Evolutionary conservation across 2,797 vertebrate genomes (phyloP).

Genomic region (Garrulus glandarius): DNA sequence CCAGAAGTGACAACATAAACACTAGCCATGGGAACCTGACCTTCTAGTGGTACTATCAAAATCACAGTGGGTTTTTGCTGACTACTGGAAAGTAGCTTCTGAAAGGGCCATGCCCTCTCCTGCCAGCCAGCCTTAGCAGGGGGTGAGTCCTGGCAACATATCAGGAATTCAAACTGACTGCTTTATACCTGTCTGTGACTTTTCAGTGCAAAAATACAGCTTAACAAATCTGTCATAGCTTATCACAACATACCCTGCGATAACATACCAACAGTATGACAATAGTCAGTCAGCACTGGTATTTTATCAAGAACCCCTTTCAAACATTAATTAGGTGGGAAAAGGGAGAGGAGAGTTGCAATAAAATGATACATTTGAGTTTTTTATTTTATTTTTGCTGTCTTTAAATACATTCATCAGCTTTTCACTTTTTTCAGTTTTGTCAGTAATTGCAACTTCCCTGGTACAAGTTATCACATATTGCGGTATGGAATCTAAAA

Average conservation of each 20-base stretch:
- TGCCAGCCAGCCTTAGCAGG: neutral
- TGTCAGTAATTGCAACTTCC: neutral
- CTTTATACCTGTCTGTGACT: neutral
- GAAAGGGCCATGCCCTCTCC: neutral
- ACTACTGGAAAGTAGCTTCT: neutral
- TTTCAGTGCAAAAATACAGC: neutral
- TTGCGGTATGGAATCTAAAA: neutral
- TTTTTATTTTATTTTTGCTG: neutral
- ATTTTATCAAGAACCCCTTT: neutral
- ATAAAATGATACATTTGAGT: neutral
- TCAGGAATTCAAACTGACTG: neutral
- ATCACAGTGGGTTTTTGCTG: neutral
- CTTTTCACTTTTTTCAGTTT: neutral
- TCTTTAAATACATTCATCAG: neutral
- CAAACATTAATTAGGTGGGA: neutral
- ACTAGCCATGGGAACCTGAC: neutral
- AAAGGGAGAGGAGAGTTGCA: neutral
- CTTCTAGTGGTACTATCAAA: neutral
- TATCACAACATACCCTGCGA: neutral
- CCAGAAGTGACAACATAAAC: neutral
- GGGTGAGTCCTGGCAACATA: neutral
- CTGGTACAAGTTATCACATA: neutral
- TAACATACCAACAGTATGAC: neutral
- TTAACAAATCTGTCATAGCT: neutral
- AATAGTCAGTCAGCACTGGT: neutral